Conservation (phyloP, 2,797 vertebrate genomes). For the Eulemur mongoz region DNA sequence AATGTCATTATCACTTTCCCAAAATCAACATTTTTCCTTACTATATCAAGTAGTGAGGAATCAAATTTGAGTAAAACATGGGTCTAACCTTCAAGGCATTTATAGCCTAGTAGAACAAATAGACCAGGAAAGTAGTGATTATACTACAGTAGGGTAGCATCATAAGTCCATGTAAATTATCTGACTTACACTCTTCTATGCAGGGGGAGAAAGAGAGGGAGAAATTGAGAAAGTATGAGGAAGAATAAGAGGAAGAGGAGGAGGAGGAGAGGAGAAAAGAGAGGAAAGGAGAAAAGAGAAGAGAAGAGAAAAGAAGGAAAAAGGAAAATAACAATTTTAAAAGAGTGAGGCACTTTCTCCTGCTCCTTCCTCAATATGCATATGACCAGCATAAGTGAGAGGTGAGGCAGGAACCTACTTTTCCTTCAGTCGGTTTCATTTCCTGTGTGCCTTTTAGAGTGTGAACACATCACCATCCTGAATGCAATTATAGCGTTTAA, state of each 20-base stretch:
- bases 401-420: neutral
- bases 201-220: too few species aligned
- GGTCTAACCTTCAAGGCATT: neutral
- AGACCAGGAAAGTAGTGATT: neutral
- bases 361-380: neutral
- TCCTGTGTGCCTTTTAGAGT: neutral
- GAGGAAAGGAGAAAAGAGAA: neutral
- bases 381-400: neutral
- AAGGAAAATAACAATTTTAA: neutral
- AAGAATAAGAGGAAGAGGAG: too few species aligned
- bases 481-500: neutral
- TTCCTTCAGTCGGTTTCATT: neutral
- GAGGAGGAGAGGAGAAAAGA: too few species aligned
- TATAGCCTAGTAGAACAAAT: neutral
- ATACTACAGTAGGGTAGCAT: neutral
- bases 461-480: neutral
- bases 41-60: neutral
- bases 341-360: neutral
- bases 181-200: neutral
- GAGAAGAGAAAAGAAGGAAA: too few species aligned
- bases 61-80: neutral
- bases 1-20: neutral
- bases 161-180: neutral
- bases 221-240: too few species aligned
- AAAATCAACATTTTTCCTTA: neutral